Percentiles rank a stretch among this genome's conserved stretches.
Evolutionary conservation across 2,113 vertebrate species (phyloP).

Genomic region (Percopsis transmontana): DNA sequence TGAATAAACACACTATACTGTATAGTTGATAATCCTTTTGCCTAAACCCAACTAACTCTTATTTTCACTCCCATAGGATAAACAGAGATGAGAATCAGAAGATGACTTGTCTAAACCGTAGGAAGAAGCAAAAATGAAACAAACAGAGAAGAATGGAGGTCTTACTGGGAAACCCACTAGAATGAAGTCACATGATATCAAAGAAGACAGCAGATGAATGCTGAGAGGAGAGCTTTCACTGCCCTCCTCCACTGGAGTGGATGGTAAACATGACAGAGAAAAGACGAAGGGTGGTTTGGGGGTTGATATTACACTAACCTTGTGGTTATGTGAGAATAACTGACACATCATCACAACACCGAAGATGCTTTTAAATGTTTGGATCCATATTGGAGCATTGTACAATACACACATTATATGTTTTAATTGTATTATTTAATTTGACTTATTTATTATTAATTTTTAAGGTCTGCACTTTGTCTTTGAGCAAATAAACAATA

Average conservation of each 20-base stretch:
- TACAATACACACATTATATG: slow-evolving; percentile 8
- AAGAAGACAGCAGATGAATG: slow-evolving; percentile 14
- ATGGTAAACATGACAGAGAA: slow-evolving; percentile 18
- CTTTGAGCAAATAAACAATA: slow-evolving; percentile 41
- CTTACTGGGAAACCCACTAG: slow-evolving; percentile 16
- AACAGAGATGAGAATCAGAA: slow-evolving; percentile 65
- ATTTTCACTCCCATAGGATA: slow-evolving; percentile 50
- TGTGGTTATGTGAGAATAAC: too few relatives aligned
- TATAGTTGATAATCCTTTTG: slow-evolving; percentile 38
- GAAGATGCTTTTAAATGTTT: neutral
- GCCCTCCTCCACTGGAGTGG: slow-evolving; percentile 25
- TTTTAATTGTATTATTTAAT: slow-evolving; percentile 43
- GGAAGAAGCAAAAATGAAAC: slow-evolving; percentile 35
- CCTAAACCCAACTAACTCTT: slow-evolving; percentile 34
- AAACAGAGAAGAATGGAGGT: neutral
- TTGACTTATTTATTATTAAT: slow-evolving; percentile 45
- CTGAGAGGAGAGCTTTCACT: slow-evolving; percentile 41
- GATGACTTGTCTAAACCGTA: slow-evolving; percentile 56
- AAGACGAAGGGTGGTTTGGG: slow-evolving; percentile 10
- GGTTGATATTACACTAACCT: too few relatives aligned
- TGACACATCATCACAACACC: too few relatives aligned
- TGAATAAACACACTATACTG: slow-evolving; percentile 55
- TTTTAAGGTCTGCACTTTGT: slow-evolving; percentile 7
- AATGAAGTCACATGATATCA: slow-evolving; percentile 7
- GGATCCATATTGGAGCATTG: slow-evolving; percentile 26